Evolutionary conservation across 2,888 invertebrate genomes (phyloP), one percentile per base, ranked within the genome.

Genomic region (Sarcophaga caerulescens): DNA sequence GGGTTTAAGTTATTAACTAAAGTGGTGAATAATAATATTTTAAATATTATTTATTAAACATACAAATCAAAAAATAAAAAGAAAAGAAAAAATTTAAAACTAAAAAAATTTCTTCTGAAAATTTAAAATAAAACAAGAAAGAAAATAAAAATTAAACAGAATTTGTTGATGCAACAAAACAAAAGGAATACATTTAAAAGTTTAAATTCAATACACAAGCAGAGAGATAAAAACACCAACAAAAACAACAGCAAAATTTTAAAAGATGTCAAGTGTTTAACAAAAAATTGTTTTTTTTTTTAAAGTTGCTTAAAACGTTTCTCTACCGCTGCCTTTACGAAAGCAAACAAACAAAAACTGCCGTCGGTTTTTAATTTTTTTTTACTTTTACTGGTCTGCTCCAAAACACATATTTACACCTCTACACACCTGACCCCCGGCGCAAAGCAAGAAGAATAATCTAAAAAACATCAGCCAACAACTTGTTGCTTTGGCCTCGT

Each of bases 401-500:
- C 65, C 57, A 60, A 17, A 52, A 17, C 17, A 52, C 17, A 52
- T 17, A 52, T 52, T 52, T 52, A 52, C 52, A n/a, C 19, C 5
- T 35, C 35, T 17, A 4, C 5, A 59, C 59, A 70, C 12, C 60
- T 60, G 60, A 12, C 25, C 25, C 12, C 21, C 14, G 14, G 14
- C 17, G 17, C 12, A 69, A 25, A 60, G 60, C 23, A n/a, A 52
- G 3, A 14, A 23, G 17, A 25, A 25, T 6, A 35, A 35, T 35
- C 6, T 5, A 35, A 6, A 35, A 35, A 35, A 35, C 10, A 35
- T 35, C 35, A 17, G 14, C 4, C 21, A 62, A 52, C 81, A 85
- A 85, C 85, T 87, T 88, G 84, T 82, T 84, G 84, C 73, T 83
- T 69, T 44, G 17, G 57, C 52, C 17, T 52, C 17, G 52, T 52